Conservation (phyloP, 2,888 invertebrate species). For the Chaetogeoica ovagalla region DNA sequence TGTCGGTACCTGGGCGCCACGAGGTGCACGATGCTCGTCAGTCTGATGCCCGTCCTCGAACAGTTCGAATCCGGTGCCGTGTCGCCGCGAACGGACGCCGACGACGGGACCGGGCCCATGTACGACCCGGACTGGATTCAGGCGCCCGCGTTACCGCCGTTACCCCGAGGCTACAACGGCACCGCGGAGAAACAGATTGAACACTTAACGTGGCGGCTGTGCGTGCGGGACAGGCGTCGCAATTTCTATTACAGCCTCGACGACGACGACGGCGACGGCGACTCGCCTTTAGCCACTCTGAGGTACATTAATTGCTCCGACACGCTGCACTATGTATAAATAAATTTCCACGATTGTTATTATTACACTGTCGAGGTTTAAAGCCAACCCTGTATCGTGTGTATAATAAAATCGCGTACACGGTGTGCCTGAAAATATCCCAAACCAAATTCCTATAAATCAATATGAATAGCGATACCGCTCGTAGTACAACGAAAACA, state of each 20-base stretch:
- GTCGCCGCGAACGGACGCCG: conserved; percentile 3
- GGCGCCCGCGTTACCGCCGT: conserved; percentile 54
- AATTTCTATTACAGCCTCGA: conserved; percentile 56
- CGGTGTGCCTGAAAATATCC: too few relatives aligned
- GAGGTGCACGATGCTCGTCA: conserved; percentile 55
- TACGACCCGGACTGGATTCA: conserved; percentile 57
- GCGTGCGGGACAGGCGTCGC: conserved; percentile 56
- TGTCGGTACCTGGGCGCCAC: conserved; percentile 55
- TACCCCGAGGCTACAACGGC: conserved; percentile 32
- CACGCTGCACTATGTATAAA: too few relatives aligned
- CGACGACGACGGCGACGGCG: conserved; percentile 34
- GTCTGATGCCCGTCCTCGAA: conserved; percentile 56
- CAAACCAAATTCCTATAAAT: too few relatives aligned
- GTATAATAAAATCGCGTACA: too few relatives aligned
- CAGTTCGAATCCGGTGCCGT: conserved; percentile 44
- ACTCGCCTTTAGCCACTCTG: conserved; percentile 24
- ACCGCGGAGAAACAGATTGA: conserved; percentile 56
- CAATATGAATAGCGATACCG: too few relatives aligned
- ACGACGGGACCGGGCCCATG: conserved; percentile 48
- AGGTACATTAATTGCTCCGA: conserved; percentile 11
- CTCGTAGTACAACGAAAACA: too few relatives aligned
- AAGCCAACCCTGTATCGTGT: too few relatives aligned
- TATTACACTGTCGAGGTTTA: too few relatives aligned
- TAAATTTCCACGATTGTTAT: too few relatives aligned
- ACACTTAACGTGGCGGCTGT: conserved; percentile 55